phyloP scores from a whole-genome alignment of 2,797 vertebrate genomes.

The Bothrops alternatus region DNA sequence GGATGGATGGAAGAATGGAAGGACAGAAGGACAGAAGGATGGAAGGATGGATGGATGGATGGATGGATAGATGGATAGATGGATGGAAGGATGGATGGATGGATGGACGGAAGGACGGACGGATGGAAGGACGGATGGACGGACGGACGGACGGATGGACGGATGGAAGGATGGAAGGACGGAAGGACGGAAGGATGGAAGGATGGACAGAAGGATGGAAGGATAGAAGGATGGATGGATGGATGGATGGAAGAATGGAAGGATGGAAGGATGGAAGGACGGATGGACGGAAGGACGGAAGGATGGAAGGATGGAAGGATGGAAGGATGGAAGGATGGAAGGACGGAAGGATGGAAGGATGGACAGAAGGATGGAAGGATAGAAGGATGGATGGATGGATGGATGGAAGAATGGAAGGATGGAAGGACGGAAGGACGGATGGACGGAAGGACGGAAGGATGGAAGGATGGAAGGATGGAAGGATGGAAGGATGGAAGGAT shows the following conservation, averaged over 20 bases:
- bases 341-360: not conserved
- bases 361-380: not conserved
- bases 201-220: not conserved
- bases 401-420: too few species aligned
- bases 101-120: too few species aligned
- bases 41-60: too few species aligned
- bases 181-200: not conserved
- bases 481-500: not conserved
- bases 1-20: too few species aligned
- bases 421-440: fast-evolving
- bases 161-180: not conserved
- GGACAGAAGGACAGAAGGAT: too few species aligned
- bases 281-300: not conserved
- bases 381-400: too few species aligned
- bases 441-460: not conserved
- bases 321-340: too few species aligned
- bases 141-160: fast-evolving
- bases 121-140: too few species aligned
- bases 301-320: too few species aligned
- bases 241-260: too few species aligned
- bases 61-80: too few species aligned
- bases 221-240: too few species aligned
- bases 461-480: not conserved
- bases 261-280: not conserved
- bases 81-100: not conserved